Evolutionary conservation across 2,797 vertebrate genomes (phyloP).

Genomic region (Moxostoma hubbsi): DNA sequence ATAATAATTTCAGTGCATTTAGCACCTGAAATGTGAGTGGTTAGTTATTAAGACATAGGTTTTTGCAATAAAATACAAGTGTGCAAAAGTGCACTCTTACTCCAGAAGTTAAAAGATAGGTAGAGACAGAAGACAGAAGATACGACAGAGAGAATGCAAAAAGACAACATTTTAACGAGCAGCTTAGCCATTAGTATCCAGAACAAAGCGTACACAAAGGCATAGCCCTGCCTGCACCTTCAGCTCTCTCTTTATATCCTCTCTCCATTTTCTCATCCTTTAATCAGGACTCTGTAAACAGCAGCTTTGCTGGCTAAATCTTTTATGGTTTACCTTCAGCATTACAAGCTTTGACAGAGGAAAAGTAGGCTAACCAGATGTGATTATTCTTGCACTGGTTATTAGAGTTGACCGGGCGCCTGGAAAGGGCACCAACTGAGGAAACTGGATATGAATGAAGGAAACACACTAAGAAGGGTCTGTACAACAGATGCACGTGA

Average conservation of each 20-base stretch:
- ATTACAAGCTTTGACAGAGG: constrained; percentile 35
- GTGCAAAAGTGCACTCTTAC: no score
- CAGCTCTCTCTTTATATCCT: constrained; percentile 1
- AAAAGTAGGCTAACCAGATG: constrained; percentile 47
- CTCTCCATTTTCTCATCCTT: constrained; percentile 39
- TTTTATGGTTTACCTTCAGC: constrained; percentile 47
- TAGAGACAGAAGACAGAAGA: no score
- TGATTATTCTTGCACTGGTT: constrained; percentile 16
- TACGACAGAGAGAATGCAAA: not conserved
- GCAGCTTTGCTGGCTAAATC: constrained; percentile 38
- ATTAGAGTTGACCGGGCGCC: not conserved
- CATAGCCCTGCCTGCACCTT: constrained; percentile 13
- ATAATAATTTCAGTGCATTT: no score
- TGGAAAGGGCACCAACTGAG: not conserved
- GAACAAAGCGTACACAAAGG: constrained; percentile 23
- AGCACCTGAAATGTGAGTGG: no score
- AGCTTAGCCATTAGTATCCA: constrained; percentile 20
- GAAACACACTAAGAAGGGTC: not conserved
- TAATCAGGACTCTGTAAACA: constrained; percentile 56
- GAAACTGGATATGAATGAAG: constrained; percentile 1
- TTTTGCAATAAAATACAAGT: no score
- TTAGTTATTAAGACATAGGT: no score
- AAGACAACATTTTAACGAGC: not conserved
- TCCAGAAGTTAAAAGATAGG: no score
- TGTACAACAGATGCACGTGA: constrained; percentile 40